These are phyloP conservation scores for Haplotaxodon microlepis DNA, from an alignment of 2,113 vertebrate genomes.

Conservation along the genomic window DNA sequence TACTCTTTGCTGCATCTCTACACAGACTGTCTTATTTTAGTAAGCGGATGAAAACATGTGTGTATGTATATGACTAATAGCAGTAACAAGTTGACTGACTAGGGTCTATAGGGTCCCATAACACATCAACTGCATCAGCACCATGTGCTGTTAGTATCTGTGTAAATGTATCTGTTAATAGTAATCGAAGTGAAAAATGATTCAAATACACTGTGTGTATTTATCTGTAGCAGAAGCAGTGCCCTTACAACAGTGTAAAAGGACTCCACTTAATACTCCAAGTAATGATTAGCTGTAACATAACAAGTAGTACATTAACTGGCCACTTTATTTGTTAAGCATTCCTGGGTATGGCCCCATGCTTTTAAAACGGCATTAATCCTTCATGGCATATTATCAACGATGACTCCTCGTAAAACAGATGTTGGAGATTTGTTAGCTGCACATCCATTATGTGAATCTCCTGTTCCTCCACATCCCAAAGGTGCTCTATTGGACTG, in stretches of 20 bases:
- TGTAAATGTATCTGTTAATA: not conserved
- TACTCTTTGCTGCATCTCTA: not conserved
- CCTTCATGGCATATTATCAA: not conserved
- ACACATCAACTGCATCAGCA: not conserved
- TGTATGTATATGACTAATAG: not conserved
- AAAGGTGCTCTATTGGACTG: not conserved
- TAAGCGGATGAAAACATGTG: not conserved
- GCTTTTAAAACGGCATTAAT: not conserved
- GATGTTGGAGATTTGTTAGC: not conserved
- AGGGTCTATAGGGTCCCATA: not conserved
- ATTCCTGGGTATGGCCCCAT: not conserved
- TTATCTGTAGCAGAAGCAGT: not conserved
- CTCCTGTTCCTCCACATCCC: not conserved
- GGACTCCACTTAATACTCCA: not conserved
- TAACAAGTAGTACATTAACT: not conserved
- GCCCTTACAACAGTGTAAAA: not conserved
- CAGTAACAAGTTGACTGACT: not conserved
- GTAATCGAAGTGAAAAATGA: not conserved
- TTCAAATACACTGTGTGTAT: not conserved
- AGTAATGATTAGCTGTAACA: not conserved
- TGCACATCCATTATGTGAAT: not conserved
- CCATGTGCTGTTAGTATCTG: not conserved
- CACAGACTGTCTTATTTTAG: not conserved
- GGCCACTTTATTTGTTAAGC: not conserved
- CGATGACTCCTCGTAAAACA: not conserved